Evolutionary conservation across 2,888 invertebrate species (phyloP).

Genomic region (Octodonta nipae): DNA sequence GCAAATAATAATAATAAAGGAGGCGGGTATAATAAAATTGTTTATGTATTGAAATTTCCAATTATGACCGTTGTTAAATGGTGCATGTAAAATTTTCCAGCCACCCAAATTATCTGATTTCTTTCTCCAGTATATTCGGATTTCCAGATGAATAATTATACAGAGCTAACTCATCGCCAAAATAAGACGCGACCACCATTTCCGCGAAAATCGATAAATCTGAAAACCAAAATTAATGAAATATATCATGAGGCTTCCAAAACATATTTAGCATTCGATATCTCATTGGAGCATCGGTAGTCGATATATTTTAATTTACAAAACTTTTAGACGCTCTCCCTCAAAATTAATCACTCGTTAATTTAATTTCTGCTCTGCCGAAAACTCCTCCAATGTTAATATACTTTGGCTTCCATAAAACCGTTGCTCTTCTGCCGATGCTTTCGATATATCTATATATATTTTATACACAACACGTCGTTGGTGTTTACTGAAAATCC

Average conservation of each 20-base stretch:
- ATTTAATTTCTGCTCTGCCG: slow-evolving; percentile 17
- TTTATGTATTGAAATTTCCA: no score
- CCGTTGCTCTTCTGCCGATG: slow-evolving; percentile 6
- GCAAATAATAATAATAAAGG: no score
- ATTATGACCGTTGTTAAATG: no score
- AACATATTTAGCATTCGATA: slow-evolving; percentile 20
- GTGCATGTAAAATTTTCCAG: no score
- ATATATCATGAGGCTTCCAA: slow-evolving; percentile 18
- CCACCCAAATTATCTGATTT: no score
- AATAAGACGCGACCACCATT: slow-evolving; percentile 6
- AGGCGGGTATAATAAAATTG: no score
- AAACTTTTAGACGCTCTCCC: slow-evolving; percentile 19
- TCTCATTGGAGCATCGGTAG: slow-evolving; percentile 20
- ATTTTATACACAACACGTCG: no score
- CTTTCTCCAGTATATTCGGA: no score
- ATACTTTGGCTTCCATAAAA: slow-evolving; percentile 14
- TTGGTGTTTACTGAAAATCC: no score
- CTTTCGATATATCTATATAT: no score
- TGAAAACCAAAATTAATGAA: slow-evolving; percentile 16
- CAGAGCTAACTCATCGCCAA: slow-evolving; percentile 7
- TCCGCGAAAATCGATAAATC: slow-evolving; percentile 10
- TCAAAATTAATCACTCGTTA: slow-evolving; percentile 17
- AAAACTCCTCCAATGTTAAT: slow-evolving; percentile 14
- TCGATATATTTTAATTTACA: slow-evolving; percentile 25
- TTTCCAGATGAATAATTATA: no score